phyloP scores from a whole-genome alignment of 2,797 vertebrate genomes.

The Philypnodon macrostomus region DNA sequence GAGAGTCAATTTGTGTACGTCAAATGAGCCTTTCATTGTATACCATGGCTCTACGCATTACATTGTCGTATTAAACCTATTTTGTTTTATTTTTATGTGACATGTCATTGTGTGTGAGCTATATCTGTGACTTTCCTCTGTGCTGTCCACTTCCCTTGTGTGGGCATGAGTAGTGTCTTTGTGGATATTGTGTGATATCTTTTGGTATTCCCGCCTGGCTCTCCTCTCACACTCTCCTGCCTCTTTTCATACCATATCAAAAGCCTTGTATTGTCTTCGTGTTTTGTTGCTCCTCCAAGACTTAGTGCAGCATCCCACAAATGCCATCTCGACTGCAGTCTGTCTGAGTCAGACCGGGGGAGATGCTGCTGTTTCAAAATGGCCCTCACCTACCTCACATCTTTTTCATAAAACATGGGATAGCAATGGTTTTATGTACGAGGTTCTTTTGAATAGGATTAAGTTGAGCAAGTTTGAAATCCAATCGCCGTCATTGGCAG shows the following conservation, averaged over 20 bases:
- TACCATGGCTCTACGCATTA: slow-evolving; percentile 1
- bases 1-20: not conserved
- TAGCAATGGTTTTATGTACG: too few relatives aligned
- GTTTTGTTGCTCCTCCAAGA: slow-evolving; percentile 38
- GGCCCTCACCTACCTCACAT: not conserved
- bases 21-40: not conserved
- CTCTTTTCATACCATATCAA: slow-evolving; percentile 33
- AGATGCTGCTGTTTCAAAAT: slow-evolving; percentile 25
- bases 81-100: too few relatives aligned
- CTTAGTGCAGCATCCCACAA: slow-evolving; percentile 41
- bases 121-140: slow-evolving; percentile 55
- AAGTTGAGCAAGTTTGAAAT: too few relatives aligned
- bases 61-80: too few relatives aligned
- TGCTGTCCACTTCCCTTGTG: slow-evolving; percentile 44
- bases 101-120: slow-evolving; percentile 50
- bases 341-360: slow-evolving; percentile 40
- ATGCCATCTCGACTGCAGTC: slow-evolving; percentile 27
- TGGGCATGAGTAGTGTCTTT: slow-evolving; percentile 36
- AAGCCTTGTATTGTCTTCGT: slow-evolving; percentile 35
- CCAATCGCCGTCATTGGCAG: slow-evolving; percentile 8
- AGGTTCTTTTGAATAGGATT: too few relatives aligned
- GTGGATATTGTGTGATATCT: slow-evolving; percentile 26
- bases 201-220: slow-evolving; percentile 8
- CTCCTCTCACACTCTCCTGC: not conserved
- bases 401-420: too few relatives aligned